Evolutionary conservation across 1,140 invertebrate species (phyloP).

Genomic region (Leucophenga varia): DNA sequence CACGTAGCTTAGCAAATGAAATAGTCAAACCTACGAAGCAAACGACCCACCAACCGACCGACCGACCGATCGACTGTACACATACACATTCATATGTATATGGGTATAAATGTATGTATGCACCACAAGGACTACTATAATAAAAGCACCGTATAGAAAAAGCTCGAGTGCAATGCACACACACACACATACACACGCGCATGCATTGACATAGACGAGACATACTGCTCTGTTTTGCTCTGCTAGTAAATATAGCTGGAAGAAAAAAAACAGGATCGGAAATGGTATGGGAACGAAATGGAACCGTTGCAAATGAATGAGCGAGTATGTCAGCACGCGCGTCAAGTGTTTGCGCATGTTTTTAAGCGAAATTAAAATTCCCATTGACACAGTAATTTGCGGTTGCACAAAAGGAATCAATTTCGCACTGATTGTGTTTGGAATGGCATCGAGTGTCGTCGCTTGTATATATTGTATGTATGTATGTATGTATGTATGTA

Average conservation of each 20-base stretch:
- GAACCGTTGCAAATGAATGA: conserved; percentile 1
- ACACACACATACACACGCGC: conserved; percentile 19
- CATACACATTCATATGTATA: too few species aligned
- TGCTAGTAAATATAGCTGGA: too few species aligned
- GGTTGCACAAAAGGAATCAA: conserved; percentile 51
- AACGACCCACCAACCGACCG: too few species aligned
- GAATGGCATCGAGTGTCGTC: conserved; percentile 16
- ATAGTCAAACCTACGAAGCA: too few species aligned
- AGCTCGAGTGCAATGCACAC: too few species aligned
- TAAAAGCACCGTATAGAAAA: too few species aligned
- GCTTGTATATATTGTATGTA: conserved; percentile 7
- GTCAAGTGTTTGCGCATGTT: conserved; percentile 50
- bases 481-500: conserved; percentile 37
- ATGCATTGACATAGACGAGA: too few species aligned
- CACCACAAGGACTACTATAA: too few species aligned
- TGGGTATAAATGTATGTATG: too few species aligned
- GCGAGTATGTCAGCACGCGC: conserved; percentile 13
- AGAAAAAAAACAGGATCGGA: too few species aligned
- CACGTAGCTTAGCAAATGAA: conserved; percentile 31
- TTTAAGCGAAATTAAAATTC: conserved; percentile 54
- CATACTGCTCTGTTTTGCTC: too few species aligned
- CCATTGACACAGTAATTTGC: conserved; percentile 54
- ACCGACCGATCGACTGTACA: too few species aligned
- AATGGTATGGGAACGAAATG: conserved; percentile 3
- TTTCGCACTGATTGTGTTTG: conserved; percentile 27